These are phyloP conservation scores for Columba janthina DNA, from an alignment of 2,113 vertebrate genomes.

Conservation along the genomic window DNA sequence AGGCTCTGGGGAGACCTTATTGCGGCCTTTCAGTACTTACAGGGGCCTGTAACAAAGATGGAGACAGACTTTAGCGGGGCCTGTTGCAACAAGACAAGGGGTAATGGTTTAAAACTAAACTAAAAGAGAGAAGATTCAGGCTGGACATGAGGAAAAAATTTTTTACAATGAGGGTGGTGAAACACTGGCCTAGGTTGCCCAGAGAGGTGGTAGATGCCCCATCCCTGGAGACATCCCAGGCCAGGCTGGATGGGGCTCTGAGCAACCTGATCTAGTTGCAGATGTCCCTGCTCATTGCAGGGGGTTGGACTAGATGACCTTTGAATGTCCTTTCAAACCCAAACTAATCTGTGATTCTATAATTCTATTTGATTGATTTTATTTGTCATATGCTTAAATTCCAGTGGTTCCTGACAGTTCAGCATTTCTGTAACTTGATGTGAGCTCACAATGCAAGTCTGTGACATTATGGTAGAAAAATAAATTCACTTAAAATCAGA, in stretches of 20 bases:
- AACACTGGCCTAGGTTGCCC: background rate
- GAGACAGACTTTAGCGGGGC: background rate
- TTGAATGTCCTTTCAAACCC: background rate
- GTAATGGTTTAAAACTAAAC: background rate
- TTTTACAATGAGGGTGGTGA: too few species aligned
- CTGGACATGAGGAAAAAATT: background rate
- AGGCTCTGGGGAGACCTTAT: background rate
- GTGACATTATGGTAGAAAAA: background rate
- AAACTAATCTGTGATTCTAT: background rate
- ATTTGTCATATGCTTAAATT: background rate
- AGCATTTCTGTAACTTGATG: rapidly evolving
- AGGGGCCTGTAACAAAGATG: background rate
- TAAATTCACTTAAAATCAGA: background rate
- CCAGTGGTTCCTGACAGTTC: background rate
- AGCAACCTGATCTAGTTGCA: background rate
- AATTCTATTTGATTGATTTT: background rate
- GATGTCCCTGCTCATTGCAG: background rate
- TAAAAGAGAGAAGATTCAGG: too few species aligned
- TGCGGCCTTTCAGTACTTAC: background rate
- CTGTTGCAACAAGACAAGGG: background rate
- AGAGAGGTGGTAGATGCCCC: background rate
- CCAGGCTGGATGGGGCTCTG: background rate
- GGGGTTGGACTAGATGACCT: background rate
- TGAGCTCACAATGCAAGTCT: background rate
- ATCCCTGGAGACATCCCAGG: background rate